A percentile compares a stretch with the other conserved stretches of the same genome.
These are phyloP conservation scores for Himalopsyche phryganea DNA, from an alignment of 1,140 invertebrate species.

Conservation along the genomic window DNA sequence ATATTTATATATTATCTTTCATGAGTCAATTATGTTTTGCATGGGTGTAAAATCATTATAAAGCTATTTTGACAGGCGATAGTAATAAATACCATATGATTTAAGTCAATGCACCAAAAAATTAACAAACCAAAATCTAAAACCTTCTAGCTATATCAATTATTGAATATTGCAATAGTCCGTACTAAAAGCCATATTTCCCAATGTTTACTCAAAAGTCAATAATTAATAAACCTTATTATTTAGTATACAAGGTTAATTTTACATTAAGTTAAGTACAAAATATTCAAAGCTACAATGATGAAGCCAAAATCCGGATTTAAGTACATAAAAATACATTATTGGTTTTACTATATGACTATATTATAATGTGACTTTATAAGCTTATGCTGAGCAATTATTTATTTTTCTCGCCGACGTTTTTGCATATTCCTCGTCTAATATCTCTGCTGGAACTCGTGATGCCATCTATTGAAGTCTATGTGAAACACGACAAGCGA, in stretches of 20 bases:
- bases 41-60: no score
- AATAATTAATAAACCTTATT: slow-evolving; percentile 3
- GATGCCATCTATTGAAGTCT: slow-evolving; percentile 99
- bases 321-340: slow-evolving; percentile 25
- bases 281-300: slow-evolving; percentile 26
- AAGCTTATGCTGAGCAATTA: slow-evolving; percentile 26
- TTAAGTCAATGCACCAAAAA: no score
- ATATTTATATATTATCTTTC: no score
- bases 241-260: slow-evolving; percentile 2
- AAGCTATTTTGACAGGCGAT: no score
- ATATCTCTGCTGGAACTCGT: slow-evolving; percentile 94
- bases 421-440: slow-evolving; percentile 50
- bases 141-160: slow-evolving; percentile 1
- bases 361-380: slow-evolving; percentile 31
- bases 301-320: slow-evolving; percentile 13
- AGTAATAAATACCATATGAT: no score
- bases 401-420: not conserved
- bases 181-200: slow-evolving; percentile 16
- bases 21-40: no score
- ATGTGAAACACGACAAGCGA: slow-evolving; percentile 98
- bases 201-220: not conserved
- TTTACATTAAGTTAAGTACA: slow-evolving; percentile 1
- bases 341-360: slow-evolving; percentile 26
- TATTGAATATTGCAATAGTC: slow-evolving; percentile 18
- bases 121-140: no score